Conservation (phyloP, 2,113 vertebrate genomes). For the Oreotrochilus melanogaster region DNA sequence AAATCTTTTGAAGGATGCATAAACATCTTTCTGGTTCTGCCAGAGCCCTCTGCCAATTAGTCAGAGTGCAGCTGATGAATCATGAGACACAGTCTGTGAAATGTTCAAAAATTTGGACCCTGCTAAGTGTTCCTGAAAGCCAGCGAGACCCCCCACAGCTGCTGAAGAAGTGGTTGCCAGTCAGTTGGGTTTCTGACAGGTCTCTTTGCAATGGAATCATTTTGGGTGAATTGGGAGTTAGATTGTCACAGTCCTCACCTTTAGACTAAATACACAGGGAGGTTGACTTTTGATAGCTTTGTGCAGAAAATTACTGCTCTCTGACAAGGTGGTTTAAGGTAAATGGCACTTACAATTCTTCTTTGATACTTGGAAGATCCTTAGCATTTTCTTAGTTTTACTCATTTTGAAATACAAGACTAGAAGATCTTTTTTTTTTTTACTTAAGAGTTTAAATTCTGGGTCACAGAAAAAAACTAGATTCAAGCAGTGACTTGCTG, state of each 20-base stretch:
- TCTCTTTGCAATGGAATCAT: neutral
- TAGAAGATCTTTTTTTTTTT: neutral
- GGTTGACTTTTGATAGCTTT: neutral
- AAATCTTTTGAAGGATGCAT: conserved; percentile 30
- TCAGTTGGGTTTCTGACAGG: neutral
- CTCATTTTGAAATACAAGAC: neutral
- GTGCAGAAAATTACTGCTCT: neutral
- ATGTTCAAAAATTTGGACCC: conserved; percentile 48
- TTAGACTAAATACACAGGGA: neutral
- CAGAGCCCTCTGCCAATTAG: conserved; percentile 64
- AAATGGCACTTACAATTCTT: neutral
- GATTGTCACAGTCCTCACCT: neutral
- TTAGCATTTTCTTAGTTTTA: neutral
- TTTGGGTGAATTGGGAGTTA: neutral
- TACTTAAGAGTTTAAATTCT: neutral
- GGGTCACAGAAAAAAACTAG: neutral
- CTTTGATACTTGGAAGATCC: neutral
- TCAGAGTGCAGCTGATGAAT: conserved; percentile 67
- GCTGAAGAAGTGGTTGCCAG: neutral
- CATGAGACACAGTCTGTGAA: conserved; percentile 67
- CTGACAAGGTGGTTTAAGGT: neutral
- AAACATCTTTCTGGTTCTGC: conserved; percentile 61
- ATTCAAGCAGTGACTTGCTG: neutral
- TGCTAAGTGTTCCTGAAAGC: conserved; percentile 34
- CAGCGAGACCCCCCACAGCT: conserved; percentile 46